phyloP scores from a whole-genome alignment of 2,797 vertebrate species.

The Spinibarbus caldwelli region DNA sequence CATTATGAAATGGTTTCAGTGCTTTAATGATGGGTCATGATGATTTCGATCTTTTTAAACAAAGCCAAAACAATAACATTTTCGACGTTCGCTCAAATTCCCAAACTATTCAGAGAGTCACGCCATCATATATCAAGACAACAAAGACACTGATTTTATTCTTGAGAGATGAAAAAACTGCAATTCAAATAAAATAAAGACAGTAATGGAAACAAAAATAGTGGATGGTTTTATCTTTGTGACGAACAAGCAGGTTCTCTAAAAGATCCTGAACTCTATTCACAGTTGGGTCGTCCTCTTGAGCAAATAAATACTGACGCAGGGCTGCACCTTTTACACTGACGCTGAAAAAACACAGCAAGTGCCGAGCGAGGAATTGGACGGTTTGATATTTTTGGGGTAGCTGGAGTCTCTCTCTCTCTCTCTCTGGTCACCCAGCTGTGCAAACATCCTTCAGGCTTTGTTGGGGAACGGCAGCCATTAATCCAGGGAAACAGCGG shows the following conservation, averaged over 20 bases:
- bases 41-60: slow-evolving; percentile 13
- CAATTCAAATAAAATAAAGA: slow-evolving; percentile 35
- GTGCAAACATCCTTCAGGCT: slow-evolving; percentile 74
- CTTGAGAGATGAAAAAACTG: slow-evolving; percentile 25
- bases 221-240: slow-evolving; percentile 41
- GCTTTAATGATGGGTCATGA: slow-evolving; percentile 2
- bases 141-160: slow-evolving; percentile 38
- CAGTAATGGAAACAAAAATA: slow-evolving; percentile 48
- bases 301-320: slow-evolving; percentile 52
- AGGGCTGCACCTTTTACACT: slow-evolving; percentile 42
- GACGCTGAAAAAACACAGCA: slow-evolving; percentile 44
- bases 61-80: slow-evolving; percentile 39
- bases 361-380: slow-evolving; percentile 30
- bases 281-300: slow-evolving; percentile 50
- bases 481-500: slow-evolving; percentile 60
- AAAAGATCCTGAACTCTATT: slow-evolving; percentile 13
- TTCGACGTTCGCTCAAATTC: slow-evolving; percentile 8
- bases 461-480: slow-evolving; percentile 64
- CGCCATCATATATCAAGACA: slow-evolving; percentile 32
- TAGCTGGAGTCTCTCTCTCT: slow-evolving; percentile 37
- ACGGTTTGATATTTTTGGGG: slow-evolving; percentile 48
- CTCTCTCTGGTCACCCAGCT: slow-evolving; percentile 73
- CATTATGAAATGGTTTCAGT: slow-evolving; percentile 46
- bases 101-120: slow-evolving; percentile 25
- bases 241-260: slow-evolving; percentile 46